Base-by-base conservation (phyloP, 2,113 vertebrate genomes). In the Bungarus multicinctus region DNA sequence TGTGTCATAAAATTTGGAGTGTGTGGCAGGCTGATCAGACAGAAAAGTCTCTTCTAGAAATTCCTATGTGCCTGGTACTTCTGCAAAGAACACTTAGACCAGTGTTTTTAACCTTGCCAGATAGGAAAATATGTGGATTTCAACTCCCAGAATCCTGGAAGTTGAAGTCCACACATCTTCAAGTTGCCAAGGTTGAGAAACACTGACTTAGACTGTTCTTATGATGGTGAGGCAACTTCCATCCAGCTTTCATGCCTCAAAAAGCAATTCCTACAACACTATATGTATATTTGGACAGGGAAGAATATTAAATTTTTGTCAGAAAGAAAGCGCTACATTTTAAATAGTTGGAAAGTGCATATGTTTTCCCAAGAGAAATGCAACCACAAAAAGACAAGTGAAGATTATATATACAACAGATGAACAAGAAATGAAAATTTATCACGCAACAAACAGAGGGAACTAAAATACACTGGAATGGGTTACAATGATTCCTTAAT, bases 351-450 rank as follows among this genome's bases (percentile, higher is more conserved):
- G 60, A 25, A 93, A 85, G 52, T 27, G 22, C 53, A 23, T 10
- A 43, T 58, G 45, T 43, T 57, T 14, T 58, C 25, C 25, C 88
- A 89, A 85, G 11, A 92, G 92, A 92, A 69, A 43, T 57, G 22
- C 88, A 89, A 30, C 39, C 69, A 58, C 85, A 39, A 58, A 43
- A 85, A 85, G 85, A 50, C 52, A 92, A 57, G 92, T 58, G 69
- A 57, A 20, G 88, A 85, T 58, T 58, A 30, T 89, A 30, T 89
- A 88, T 57, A 23, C 5, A 85, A 50, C 64, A 85, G 50, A 25
- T 89, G 58, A 89, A 89, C 34, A 81, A 92, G 55, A 92, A 92
- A 92, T 39, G 57, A 11, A 43, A n/a, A 52, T 85, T 81, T 85
- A 74, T 92, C 69, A 45, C 18, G 11, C 52, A 85, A 89, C 47